A percentile compares a stretch with the other conserved stretches of the same genome.
These are phyloP conservation scores for Melanotaenia parkinsoni DNA, from an alignment of 2,797 vertebrate genomes.

Conservation along the genomic window DNA sequence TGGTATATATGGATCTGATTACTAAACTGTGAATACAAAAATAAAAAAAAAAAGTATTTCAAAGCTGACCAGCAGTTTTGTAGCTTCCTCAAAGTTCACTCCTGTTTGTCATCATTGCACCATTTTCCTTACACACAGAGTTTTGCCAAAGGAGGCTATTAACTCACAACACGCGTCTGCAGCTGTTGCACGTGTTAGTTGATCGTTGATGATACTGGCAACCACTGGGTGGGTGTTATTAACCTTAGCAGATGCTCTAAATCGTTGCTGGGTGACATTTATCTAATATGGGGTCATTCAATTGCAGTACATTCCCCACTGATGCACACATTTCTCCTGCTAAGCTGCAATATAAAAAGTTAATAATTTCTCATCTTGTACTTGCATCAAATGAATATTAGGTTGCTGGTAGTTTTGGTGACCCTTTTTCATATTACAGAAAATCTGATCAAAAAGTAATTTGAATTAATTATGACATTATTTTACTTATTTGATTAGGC, in stretches of 20 bases:
- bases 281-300: conserved; percentile 8
- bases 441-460: accelerated
- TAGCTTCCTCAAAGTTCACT: conserved; percentile 1
- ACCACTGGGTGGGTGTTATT: conserved; percentile 9
- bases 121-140: not conserved
- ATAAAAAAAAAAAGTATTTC: not conserved
- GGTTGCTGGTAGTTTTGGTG: not conserved
- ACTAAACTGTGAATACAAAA: not conserved
- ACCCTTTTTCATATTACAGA: not conserved
- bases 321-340: not conserved
- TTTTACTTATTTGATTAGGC: not conserved
- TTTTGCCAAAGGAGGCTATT: conserved; percentile 7
- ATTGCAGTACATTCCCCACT: not conserved
- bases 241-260: conserved; percentile 12
- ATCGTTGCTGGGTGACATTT: conserved; percentile 4
- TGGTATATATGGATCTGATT: not conserved
- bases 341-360: not conserved
- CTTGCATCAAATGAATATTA: not conserved
- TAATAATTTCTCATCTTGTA: not conserved
- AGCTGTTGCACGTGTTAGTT: conserved; percentile 2
- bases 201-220: conserved; percentile 14
- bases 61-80: not conserved
- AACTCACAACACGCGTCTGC: not conserved
- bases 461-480: not conserved
- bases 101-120: not conserved